Percentiles rank a stretch among this genome's conserved stretches.
Conservation (phyloP, 2,888 invertebrate species). For the Ypsolopha sequella region DNA sequence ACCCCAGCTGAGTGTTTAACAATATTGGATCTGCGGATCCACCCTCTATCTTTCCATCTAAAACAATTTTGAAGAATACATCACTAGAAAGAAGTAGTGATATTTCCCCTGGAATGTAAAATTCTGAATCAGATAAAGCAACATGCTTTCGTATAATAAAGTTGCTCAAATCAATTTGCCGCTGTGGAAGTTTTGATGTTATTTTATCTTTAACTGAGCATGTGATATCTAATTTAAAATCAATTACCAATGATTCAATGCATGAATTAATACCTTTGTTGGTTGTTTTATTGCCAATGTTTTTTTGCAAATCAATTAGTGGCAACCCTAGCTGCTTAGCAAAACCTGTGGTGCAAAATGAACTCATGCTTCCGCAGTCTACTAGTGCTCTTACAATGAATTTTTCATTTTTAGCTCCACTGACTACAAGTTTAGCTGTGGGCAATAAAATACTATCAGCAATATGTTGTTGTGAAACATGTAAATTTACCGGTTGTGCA, state of each 20-base stretch:
- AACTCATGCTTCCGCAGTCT: too few species aligned
- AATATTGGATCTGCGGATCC: conserved; percentile 6
- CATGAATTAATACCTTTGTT: not conserved
- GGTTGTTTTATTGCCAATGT: not conserved
- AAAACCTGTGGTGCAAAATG: conserved; percentile 1
- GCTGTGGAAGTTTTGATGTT: too few species aligned
- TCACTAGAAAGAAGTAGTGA: not conserved
- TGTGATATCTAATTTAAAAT: not conserved
- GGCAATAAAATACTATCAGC: not conserved
- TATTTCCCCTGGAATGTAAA: not conserved
- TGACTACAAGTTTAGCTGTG: conserved; percentile 3
- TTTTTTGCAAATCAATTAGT: not conserved
- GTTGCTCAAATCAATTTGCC: not conserved
- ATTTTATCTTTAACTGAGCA: conserved; percentile 5
- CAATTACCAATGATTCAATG: not conserved
- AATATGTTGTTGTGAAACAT: too few species aligned
- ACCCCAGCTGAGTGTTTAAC: conserved; percentile 5
- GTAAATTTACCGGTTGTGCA: too few species aligned
- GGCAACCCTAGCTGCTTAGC: conserved; percentile 2
- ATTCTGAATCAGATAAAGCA: conserved; percentile 2
- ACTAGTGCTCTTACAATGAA: too few species aligned
- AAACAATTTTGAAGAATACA: not conserved
- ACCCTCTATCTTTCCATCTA: conserved; percentile 3
- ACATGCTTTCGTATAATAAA: conserved; percentile 1
- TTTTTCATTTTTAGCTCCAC: not conserved